A percentile compares a stretch with the other conserved stretches of the same genome.
These are phyloP conservation scores for Drosophila simulans DNA, from an alignment of 1,140 invertebrate genomes.

Conservation along the genomic window DNA sequence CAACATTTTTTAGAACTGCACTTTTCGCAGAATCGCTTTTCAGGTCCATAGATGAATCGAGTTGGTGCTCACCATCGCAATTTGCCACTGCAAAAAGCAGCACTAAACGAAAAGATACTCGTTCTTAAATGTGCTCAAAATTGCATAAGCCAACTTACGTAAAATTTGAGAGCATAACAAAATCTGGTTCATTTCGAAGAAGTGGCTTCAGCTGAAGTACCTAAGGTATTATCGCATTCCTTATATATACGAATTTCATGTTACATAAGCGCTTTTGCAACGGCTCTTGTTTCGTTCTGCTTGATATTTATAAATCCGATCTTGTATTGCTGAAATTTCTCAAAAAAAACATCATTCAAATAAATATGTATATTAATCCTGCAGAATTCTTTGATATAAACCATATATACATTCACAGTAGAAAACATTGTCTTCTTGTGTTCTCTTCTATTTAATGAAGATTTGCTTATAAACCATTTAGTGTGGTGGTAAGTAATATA, in stretches of 20 bases:
- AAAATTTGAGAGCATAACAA: conserved; percentile 1
- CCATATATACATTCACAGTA: too few relatives aligned
- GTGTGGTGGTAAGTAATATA: too few relatives aligned
- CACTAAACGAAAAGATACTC: background rate
- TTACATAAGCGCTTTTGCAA: conserved; percentile 8
- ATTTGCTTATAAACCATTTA: too few relatives aligned
- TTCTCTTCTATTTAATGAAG: too few relatives aligned
- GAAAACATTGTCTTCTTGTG: too few relatives aligned
- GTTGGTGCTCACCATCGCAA: background rate
- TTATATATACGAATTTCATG: background rate
- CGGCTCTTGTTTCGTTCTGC: conserved; percentile 3
- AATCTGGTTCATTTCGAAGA: conserved; percentile 13
- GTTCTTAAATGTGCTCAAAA: background rate
- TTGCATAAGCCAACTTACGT: conserved; percentile 6
- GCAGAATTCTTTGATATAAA: too few relatives aligned
- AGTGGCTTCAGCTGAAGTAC: background rate
- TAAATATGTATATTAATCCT: too few relatives aligned
- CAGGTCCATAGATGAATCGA: background rate
- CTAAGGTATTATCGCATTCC: too few relatives aligned
- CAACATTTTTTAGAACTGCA: background rate
- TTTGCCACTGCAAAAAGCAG: background rate
- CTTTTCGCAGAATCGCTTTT: background rate
- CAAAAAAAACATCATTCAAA: too few relatives aligned
- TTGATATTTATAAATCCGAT: conserved; percentile 14
- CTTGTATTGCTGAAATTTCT: background rate